These are phyloP conservation scores for Ceriagrion tenellum DNA, from an alignment of 2,888 invertebrate genomes.

Conservation along the genomic window DNA sequence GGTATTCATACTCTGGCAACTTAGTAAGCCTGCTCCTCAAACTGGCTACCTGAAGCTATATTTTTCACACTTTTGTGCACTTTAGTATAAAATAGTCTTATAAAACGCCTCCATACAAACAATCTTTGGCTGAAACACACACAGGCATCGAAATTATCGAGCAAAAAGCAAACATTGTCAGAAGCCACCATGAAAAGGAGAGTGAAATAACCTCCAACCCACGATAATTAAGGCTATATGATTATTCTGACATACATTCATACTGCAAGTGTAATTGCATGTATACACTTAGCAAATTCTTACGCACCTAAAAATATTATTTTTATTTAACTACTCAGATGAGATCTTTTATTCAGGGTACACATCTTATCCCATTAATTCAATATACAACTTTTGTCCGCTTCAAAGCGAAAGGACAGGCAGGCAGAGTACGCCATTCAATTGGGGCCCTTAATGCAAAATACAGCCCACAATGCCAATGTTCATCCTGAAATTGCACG, in stretches of 20 bases:
- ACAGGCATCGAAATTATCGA: slow-evolving; percentile 69
- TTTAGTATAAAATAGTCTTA: slow-evolving; percentile 72
- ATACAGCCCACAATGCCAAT: not conserved
- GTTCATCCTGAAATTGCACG: not conserved
- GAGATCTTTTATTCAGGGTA: slow-evolving; percentile 41
- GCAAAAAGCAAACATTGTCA: slow-evolving; percentile 63
- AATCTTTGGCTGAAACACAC: slow-evolving; percentile 73
- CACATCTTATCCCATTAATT: slow-evolving; percentile 17
- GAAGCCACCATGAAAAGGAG: slow-evolving; percentile 56
- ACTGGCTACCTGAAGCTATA: slow-evolving; percentile 68
- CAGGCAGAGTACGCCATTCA: not conserved
- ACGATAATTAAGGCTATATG: not conserved
- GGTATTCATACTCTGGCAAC: slow-evolving; percentile 64
- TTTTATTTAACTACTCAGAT: slow-evolving; percentile 51
- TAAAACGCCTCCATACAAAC: slow-evolving; percentile 71
- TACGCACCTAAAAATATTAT: slow-evolving; percentile 55
- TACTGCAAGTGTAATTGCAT: not conserved
- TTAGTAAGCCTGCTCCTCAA: slow-evolving; percentile 51
- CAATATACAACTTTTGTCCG: slow-evolving; percentile 41
- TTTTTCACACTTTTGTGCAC: slow-evolving; percentile 68
- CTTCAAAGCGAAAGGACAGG: not conserved
- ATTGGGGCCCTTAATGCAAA: not conserved
- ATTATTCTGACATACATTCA: slow-evolving; percentile 39
- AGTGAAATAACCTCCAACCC: slow-evolving; percentile 20
- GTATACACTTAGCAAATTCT: slow-evolving; percentile 39